Evolutionary conservation across 2,797 vertebrate species (phyloP).

Genomic region (Ptychadena robeensis): DNA sequence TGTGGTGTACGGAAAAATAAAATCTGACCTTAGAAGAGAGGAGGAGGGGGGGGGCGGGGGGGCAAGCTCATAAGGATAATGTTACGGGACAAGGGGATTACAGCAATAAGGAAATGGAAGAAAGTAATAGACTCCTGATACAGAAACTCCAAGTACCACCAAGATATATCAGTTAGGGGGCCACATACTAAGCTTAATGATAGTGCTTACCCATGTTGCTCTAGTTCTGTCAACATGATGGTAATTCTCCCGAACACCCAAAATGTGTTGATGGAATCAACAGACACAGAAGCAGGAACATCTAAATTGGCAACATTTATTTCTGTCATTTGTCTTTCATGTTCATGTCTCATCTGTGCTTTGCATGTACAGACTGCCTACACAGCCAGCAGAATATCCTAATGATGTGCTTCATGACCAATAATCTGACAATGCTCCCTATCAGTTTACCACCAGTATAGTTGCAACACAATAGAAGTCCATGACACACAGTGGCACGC

Average conservation of each 20-base stretch:
- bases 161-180: no score
- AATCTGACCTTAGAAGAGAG: no score
- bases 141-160: no score
- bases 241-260: conserved; percentile 10
- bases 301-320: conserved; percentile 4
- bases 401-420: not conserved
- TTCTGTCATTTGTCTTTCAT: not conserved
- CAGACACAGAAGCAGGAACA: conserved; percentile 9
- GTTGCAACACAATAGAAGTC: not conserved
- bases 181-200: no score
- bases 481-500: not conserved
- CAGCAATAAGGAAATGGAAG: no score
- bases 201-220: no score
- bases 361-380: not conserved
- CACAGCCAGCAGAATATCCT: not conserved
- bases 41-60: no score
- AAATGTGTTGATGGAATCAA: not conserved
- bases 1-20: no score
- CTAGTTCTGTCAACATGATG: no score
- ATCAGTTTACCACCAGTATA: not conserved
- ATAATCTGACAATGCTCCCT: not conserved
- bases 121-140: no score
- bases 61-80: no score
- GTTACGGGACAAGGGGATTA: no score
- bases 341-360: not conserved